phyloP scores from a whole-genome alignment of 2,888 invertebrate genomes.

The Orthosia incerta region DNA sequence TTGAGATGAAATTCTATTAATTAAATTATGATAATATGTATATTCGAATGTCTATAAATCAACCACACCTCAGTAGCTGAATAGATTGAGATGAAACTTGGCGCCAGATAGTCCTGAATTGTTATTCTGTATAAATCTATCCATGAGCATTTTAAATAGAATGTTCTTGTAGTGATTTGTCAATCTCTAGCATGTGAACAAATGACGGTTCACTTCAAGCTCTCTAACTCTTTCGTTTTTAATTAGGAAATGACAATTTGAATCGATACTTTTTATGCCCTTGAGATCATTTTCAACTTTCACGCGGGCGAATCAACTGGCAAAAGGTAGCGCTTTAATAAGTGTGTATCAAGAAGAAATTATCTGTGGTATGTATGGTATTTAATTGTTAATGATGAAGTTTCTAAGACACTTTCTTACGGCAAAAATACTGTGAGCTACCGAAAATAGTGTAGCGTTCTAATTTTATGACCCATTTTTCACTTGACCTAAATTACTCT shows the following conservation, averaged over 20 bases:
- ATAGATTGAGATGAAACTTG: not conserved
- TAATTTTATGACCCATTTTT: conserved; percentile 36
- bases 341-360: too few species aligned
- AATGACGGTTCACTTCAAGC: too few species aligned
- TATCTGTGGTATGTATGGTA: too few species aligned
- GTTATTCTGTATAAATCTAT: too few species aligned
- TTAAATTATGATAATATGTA: not conserved
- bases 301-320: not conserved
- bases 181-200: too few species aligned
- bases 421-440: not conserved
- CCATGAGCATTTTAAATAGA: too few species aligned
- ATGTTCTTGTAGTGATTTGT: too few species aligned
- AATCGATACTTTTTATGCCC: not conserved
- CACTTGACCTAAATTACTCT: conserved; percentile 40
- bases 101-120: too few species aligned
- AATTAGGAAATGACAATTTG: too few species aligned
- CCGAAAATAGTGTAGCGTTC: not conserved
- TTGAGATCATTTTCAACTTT: not conserved
- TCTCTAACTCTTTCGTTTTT: too few species aligned
- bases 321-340: not conserved
- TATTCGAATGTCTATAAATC: not conserved
- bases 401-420: not conserved
- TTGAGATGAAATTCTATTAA: not conserved
- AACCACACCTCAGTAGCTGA: not conserved
- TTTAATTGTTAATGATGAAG: not conserved